Evolutionary conservation across 2,888 invertebrate species (phyloP), one percentile per base, ranked within the genome.

Genomic region (Harmothoe impar): DNA sequence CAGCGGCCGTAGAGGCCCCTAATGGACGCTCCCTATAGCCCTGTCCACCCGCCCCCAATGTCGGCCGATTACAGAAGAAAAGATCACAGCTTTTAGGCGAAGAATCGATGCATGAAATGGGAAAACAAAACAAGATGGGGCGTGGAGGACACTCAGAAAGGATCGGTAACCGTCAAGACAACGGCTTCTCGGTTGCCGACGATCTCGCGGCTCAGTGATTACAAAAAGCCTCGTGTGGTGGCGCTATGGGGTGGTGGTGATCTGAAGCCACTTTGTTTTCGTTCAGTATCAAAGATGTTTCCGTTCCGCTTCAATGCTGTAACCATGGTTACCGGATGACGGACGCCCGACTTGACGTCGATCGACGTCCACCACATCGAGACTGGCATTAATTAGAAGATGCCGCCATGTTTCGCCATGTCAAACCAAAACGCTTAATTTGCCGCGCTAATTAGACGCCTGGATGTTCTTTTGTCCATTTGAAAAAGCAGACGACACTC

Each of bases 361-460:
- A 81, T 81, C 43, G 43, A 81, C 81, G 33, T 43, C 23, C 29
- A 43, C 35, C 81, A 35, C 20, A 43, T 33, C 43, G 81, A 81
- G 43, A 43, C 33, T n/a, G 15, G 81, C 43, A 81, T 81, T 81
- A 81, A 81, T 81, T 81, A 81, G 33, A 81, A 25, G 72, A 72
- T 72, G 29, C 29, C 72, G 29, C 72, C 29, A 5, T n/a, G 81
- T 43, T 81, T 35, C 77, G 1, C 81, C 81, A 43, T 81, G 81
- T 81, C 81, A 81, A 81, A 33, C 81, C 35, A 25, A 81, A 81
- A 43, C 81, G 43, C 35, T 81, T 81, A 81, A 81, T 81, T 81
- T 43, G 81, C 15, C 35, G 81, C 81, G 81, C 43, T 81, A 81
- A 81, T 81, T 81, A 81, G 81, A 81, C 81, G 81, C 20, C 43